Conservation (phyloP, 2,113 vertebrate species). For the Xyliphius kryptos region DNA sequence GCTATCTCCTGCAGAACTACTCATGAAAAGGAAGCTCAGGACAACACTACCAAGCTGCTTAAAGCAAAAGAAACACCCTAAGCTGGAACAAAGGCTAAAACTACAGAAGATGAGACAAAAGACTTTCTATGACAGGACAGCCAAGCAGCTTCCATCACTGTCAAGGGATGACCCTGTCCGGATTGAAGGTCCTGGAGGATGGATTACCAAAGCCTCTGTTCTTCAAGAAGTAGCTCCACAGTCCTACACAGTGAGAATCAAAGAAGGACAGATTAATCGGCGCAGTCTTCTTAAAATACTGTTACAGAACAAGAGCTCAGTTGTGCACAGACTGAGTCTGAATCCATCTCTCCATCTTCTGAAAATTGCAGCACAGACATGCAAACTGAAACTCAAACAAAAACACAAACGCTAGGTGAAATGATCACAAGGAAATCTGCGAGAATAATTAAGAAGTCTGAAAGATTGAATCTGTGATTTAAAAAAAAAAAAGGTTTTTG, state of each 20-base stretch:
- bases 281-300: background rate
- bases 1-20: background rate
- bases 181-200: slow-evolving; percentile 13
- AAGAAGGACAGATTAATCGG: background rate
- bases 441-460: no score
- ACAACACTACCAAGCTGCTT: no score
- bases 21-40: no score
- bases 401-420: background rate
- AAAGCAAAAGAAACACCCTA: no score
- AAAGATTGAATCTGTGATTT: no score
- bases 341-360: background rate
- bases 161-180: background rate
- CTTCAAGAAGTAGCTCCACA: slow-evolving; percentile 18
- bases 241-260: background rate
- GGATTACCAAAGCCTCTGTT: slow-evolving; percentile 11
- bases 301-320: background rate
- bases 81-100: no score
- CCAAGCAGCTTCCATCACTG: no score
- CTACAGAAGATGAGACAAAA: no score
- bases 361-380: background rate
- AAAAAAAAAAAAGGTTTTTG: no score
- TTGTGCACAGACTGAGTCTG: background rate
- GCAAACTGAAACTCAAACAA: background rate
- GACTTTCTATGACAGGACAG: no score
- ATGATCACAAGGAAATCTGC: no score